A percentile compares a stretch with the other conserved stretches of the same genome.
These are phyloP conservation scores for Clarias platycephalus DNA, from an alignment of 2,797 vertebrate species.

Conservation along the genomic window DNA sequence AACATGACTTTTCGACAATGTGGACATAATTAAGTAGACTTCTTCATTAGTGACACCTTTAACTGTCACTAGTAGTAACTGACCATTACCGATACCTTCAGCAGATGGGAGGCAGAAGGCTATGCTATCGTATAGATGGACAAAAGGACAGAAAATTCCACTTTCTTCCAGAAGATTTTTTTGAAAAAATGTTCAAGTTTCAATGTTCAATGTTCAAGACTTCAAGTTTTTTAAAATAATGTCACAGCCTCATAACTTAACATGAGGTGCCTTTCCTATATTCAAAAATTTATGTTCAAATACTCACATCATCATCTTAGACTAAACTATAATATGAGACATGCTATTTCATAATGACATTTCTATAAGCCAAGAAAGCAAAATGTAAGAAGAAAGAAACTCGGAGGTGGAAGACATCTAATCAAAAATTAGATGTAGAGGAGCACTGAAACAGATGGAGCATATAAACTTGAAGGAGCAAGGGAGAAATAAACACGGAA, in stretches of 20 bases:
- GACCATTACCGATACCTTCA: neutral
- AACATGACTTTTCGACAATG: neutral
- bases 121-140: slow-evolving; percentile 78
- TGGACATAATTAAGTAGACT: slow-evolving; percentile 31
- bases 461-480: neutral
- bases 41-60: slow-evolving; percentile 61
- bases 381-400: too few species aligned
- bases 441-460: slow-evolving; percentile 3
- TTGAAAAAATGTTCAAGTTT: too few species aligned
- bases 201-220: too few species aligned
- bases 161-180: slow-evolving; percentile 48
- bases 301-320: neutral
- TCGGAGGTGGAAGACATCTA: neutral
- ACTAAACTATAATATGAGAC: neutral
- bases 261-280: neutral
- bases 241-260: neutral
- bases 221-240: neutral
- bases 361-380: neutral
- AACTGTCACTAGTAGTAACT: neutral
- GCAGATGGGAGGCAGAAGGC: slow-evolving; percentile 67
- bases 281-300: neutral
- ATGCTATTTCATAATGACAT: neutral
- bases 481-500: neutral
- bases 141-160: too few species aligned
- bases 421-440: neutral